Evolutionary conservation across 1,140 invertebrate genomes (phyloP).

Genomic region (Schlechtendalia chinensis): DNA sequence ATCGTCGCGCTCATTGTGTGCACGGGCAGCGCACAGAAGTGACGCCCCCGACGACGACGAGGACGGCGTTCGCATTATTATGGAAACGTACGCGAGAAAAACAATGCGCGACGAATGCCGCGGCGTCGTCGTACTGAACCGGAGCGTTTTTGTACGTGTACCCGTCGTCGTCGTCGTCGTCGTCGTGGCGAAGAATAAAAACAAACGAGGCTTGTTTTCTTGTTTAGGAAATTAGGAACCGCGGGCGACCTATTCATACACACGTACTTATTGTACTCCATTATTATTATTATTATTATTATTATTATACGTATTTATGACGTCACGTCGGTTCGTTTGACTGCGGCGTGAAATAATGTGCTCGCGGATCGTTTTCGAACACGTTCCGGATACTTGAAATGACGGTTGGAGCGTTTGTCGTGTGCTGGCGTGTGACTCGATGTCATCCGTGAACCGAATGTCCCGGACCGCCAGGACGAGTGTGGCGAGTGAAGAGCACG

Average conservation of each 20-base stretch:
- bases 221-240: constrained; percentile 38
- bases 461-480: no score
- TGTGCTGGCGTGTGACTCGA: no score
- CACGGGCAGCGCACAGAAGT: constrained; percentile 19
- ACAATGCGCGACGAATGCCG: no score
- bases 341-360: neutral
- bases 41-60: constrained; percentile 41
- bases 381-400: no score
- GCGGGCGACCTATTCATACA: constrained; percentile 25
- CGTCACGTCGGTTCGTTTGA: neutral
- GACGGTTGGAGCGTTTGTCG: no score
- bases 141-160: constrained; percentile 17
- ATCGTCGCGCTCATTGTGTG: constrained; percentile 11
- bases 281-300: constrained; percentile 22
- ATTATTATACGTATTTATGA: neutral
- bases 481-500: no score
- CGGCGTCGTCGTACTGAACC: no score
- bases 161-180: no score
- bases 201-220: constrained; percentile 40
- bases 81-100: constrained; percentile 8
- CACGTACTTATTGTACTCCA: neutral
- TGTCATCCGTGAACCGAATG: no score
- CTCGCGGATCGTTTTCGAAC: no score
- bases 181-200: no score
- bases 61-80: constrained; percentile 32